phyloP scores from a whole-genome alignment of 2,888 invertebrate genomes.

The Agonum fuliginosum region DNA sequence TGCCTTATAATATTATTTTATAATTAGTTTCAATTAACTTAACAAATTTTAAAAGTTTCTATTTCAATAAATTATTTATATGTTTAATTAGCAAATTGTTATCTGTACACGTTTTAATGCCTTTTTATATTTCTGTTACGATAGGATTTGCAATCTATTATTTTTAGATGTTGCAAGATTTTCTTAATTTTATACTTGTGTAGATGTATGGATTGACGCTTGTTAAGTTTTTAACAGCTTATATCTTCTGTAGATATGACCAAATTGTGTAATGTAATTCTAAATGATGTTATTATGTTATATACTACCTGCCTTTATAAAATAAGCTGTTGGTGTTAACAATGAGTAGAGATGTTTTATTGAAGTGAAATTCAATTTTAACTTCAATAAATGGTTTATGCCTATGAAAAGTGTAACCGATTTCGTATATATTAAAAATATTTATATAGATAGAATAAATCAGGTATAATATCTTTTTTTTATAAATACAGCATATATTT shows the following conservation, averaged over 20 bases:
- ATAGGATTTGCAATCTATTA: neutral
- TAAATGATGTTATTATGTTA: neutral
- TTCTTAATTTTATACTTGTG: neutral
- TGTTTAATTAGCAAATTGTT: neutral
- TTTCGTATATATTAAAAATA: neutral
- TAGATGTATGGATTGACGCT: neutral
- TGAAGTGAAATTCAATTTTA: neutral
- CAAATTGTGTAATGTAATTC: neutral
- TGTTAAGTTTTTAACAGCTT: neutral
- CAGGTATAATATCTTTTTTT: no score
- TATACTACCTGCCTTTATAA: neutral
- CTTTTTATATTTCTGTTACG: slow-evolving; percentile 11
- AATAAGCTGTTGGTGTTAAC: neutral
- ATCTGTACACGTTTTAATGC: neutral
- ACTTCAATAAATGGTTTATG: neutral
- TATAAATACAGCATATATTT: no score
- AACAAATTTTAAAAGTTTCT: neutral
- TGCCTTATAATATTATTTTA: neutral
- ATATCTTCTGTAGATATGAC: neutral
- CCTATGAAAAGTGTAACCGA: neutral
- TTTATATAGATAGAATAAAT: no score
- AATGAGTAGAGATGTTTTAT: neutral
- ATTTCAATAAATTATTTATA: neutral
- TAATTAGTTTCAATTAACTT: neutral
- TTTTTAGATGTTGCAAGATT: neutral